These are phyloP conservation scores for Sphaerophoria taeniata DNA, from an alignment of 2,888 invertebrate species.

Conservation along the genomic window DNA sequence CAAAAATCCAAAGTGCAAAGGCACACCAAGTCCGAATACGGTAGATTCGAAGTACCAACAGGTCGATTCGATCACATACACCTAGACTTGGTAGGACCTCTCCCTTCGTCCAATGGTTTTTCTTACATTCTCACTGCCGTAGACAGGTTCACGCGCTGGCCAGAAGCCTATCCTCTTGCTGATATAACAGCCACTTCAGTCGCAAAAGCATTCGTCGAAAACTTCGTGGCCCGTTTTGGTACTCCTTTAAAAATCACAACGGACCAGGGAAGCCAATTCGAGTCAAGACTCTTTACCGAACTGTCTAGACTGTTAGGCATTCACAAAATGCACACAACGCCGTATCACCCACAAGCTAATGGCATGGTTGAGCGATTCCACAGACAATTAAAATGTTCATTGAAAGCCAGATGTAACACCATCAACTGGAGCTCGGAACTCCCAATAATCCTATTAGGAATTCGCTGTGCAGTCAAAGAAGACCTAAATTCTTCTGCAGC, in stretches of 20 bases:
- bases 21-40: constrained; percentile 13
- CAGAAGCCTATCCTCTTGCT: constrained; percentile 42
- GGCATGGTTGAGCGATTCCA: too few relatives aligned
- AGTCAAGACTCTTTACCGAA: constrained; percentile 48
- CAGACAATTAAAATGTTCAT: constrained; percentile 37
- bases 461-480: constrained; percentile 3
- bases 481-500: constrained; percentile 9
- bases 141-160: constrained; percentile 60
- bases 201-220: constrained; percentile 48
- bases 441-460: constrained; percentile 3
- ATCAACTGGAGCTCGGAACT: constrained; percentile 12
- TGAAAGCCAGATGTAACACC: constrained; percentile 18
- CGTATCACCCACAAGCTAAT: too few relatives aligned
- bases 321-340: constrained; percentile 39
- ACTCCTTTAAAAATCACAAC: constrained; percentile 39
- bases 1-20: constrained; percentile 21
- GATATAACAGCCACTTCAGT: constrained; percentile 51
- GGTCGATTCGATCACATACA: too few relatives aligned
- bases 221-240: constrained; percentile 63
- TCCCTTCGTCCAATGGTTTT: constrained; percentile 75
- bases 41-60: too few relatives aligned
- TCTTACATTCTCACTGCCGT: constrained; percentile 53
- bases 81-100: constrained; percentile 79
- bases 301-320: constrained; percentile 29
- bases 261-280: too few relatives aligned